A percentile compares a stretch with the other conserved stretches of the same genome.
These are phyloP conservation scores for Zeugodacus cucurbitae DNA, from an alignment of 1,140 invertebrate genomes.

Conservation along the genomic window DNA sequence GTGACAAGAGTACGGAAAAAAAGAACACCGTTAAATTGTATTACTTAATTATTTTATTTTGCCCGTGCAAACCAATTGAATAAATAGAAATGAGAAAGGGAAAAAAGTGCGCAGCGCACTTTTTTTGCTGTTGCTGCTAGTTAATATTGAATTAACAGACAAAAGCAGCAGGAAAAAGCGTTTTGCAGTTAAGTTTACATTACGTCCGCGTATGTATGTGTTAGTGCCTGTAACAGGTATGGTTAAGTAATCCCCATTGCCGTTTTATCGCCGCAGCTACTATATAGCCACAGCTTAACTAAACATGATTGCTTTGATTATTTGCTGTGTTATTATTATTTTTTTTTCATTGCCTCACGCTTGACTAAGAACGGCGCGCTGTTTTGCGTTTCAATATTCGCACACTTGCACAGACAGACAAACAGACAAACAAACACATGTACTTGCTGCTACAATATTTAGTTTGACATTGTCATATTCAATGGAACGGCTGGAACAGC, in stretches of 20 bases:
- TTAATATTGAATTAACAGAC: not conserved
- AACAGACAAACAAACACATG: not conserved
- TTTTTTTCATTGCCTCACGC: not conserved
- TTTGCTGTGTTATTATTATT: too few relatives aligned
- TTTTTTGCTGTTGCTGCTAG: not conserved
- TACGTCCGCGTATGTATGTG: not conserved
- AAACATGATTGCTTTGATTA: not conserved
- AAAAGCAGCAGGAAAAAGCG: not conserved
- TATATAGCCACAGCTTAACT: not conserved
- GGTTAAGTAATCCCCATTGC: not conserved
- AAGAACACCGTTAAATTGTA: not conserved
- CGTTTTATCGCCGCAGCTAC: not conserved
- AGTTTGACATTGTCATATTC: not conserved
- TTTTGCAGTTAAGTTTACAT: too few relatives aligned
- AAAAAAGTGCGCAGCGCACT: not conserved
- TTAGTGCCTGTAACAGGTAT: not conserved
- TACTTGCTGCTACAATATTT: too few relatives aligned
- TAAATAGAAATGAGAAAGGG: not conserved
- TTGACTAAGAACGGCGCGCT: not conserved
- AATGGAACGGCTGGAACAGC: not conserved
- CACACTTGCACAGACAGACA: too few relatives aligned
- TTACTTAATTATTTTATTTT: conserved; percentile 13
- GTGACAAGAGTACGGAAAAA: too few relatives aligned
- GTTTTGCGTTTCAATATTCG: not conserved
- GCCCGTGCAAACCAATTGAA: conserved; percentile 4